Evolutionary conservation across 2,113 vertebrate species (phyloP), one percentile per base, ranked within the genome.

Genomic region (Rhombomys opimus): DNA sequence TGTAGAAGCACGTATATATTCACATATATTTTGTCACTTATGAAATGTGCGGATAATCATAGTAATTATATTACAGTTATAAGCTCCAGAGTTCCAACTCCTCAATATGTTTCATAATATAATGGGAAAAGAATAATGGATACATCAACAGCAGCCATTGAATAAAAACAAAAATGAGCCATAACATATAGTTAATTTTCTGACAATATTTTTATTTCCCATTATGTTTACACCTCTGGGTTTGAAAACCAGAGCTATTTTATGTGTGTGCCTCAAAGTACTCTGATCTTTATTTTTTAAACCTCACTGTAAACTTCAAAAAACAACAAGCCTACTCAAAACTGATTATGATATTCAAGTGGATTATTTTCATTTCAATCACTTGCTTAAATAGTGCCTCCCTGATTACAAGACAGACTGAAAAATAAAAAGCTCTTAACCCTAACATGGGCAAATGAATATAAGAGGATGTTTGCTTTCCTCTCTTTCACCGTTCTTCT

Each of bases 181-280:
- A 68, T 13, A 89, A 5, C 72, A 22, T 90, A 52, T 46, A 75
- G 41, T 81, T 97, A 59, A 87, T 92, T 89, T 93, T 92, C 38
- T 86, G 72, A 35, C 38, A 91, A 87, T 85, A 81, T 72, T 91
- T 97, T 96, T 65, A 80, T 12, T 76, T 96, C 94, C 88, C 41
- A 73, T 57, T n/a, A 41, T 95, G 87, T 93, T 94, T 94, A 72
- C 85, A 50, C 65, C 35, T 90, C 63, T 87, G 7, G 4, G 75
- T 90, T 95, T 93, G 46, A 96, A 87, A 93, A 78, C 67, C n/a
- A 94, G 38, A 90, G 27, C 14, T 91, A 85, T 46, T 96, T 96
- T 89, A 61, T 6, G 61, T 1, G 72, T 92, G 70, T 91, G 6
- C 67, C 87, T 8, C 1, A 13, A 87, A 77, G 65, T 89, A 78